Evolutionary conservation across 2,888 invertebrate species (phyloP).

Genomic region (Mycalesis mineus): DNA sequence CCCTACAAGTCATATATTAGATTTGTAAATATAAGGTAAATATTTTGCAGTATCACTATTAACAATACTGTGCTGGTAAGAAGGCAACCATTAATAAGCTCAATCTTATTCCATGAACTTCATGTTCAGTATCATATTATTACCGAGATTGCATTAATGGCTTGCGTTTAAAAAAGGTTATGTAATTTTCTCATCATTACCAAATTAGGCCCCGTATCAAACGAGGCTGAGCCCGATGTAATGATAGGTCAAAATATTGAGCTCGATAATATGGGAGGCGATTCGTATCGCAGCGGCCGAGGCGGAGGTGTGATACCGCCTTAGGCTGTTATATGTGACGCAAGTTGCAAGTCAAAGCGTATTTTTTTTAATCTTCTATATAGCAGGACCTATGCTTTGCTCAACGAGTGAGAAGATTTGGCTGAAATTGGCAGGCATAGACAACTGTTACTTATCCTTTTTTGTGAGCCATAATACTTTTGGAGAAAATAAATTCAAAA

Average conservation of each 20-base stretch:
- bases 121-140: background rate
- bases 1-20: too few relatives aligned
- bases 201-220: conserved; percentile 19
- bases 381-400: too few relatives aligned
- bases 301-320: conserved; percentile 51
- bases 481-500: too few relatives aligned
- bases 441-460: too few relatives aligned
- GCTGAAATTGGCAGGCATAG: too few relatives aligned
- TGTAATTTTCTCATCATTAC: conserved; percentile 16
- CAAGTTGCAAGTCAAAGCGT: background rate
- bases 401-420: too few relatives aligned
- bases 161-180: background rate
- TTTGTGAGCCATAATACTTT: too few relatives aligned
- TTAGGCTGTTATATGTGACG: conserved; percentile 25
- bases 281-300: conserved; percentile 22
- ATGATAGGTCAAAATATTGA: conserved; percentile 22
- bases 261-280: conserved; percentile 16
- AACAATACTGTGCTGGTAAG: background rate
- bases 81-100: background rate
- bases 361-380: too few relatives aligned
- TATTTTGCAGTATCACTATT: too few relatives aligned
- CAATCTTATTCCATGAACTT: background rate
- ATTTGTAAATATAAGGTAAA: too few relatives aligned
- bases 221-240: conserved; percentile 4
- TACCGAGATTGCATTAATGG: background rate